Evolutionary conservation across 2,113 vertebrate genomes (phyloP).

Genomic region (Genyomyrus donnyi): DNA sequence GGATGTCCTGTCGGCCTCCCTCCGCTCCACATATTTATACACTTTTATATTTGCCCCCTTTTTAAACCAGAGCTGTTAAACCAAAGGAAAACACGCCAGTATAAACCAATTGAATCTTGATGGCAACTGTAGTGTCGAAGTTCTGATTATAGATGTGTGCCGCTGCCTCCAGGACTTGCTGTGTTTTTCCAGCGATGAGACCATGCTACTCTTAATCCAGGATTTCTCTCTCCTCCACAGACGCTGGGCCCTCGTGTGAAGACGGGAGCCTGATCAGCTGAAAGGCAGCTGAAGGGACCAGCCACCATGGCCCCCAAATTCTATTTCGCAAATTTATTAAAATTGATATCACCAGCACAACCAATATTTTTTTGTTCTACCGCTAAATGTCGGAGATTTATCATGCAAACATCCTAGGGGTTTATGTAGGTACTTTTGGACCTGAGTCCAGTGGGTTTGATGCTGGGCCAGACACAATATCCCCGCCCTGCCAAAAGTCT

Average conservation of each 20-base stretch:
- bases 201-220: neutral
- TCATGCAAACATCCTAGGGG: constrained; percentile 66
- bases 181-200: neutral
- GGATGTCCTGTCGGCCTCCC: constrained; percentile 6
- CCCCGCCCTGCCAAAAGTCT: constrained; percentile 58
- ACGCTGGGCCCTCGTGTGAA: neutral
- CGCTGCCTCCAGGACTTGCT: neutral
- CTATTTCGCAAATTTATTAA: constrained; percentile 59
- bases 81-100: neutral
- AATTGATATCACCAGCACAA: constrained; percentile 63
- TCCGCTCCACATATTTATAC: neutral
- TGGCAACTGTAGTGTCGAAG: neutral
- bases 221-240: neutral
- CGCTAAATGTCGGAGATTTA: constrained; percentile 66
- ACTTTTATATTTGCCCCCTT: neutral
- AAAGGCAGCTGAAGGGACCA: constrained; percentile 36
- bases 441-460: constrained; percentile 64
- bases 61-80: neutral
- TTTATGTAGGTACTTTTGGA: constrained; percentile 70
- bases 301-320: constrained; percentile 44
- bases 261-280: neutral
- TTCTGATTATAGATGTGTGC: neutral
- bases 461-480: constrained; percentile 68
- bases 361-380: constrained; percentile 62
- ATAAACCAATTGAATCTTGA: neutral